Base-by-base conservation (phyloP, 2,888 invertebrate genomes). In the Unio pictorum region DNA sequence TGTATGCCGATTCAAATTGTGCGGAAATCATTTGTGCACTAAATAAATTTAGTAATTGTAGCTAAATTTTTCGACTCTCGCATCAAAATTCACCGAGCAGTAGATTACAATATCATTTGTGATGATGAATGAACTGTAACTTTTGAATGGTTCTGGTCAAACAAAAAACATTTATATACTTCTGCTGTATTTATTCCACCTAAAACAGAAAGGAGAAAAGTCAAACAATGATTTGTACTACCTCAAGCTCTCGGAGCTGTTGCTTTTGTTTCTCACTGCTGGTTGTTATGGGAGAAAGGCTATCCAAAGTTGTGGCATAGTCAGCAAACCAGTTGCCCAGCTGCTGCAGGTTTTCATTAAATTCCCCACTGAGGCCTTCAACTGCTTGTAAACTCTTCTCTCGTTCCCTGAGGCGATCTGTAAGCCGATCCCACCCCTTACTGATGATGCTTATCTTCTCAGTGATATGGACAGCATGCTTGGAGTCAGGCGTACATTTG, bases 341-440 rank as follows among this genome's bases (percentile, higher is more conserved):
- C 1, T 96, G 93, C 70, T 95, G 93, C 6, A 97, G 92, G 3
- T 95, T 95, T 0, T 96, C 95, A 90, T 97, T 96, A 89, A 98
- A 97, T 90, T 97, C 96, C 71, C 96, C 93, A 66, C 96, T 95
- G 15, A 97, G 95, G 84, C 96, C 97, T 4, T 95, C 96, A 0
- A 97, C 96, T 2, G 96, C 95, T 85, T 96, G 96, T 68, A 98
- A 91, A 81, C 95, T 94, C 66, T 92, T 92, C 69, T 83, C 82
- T 55, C 87, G 76, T 54, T 87, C 86, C 55, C 78, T 71, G 4
- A 87, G 79, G 26, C 84, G 81, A 58, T 78, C 78, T 60, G 94
- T 91, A 68, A 97, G 92, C 80, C 95, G 95, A 71, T 95, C 94
- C 97, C 98, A 98, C 68, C 90, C 89, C 68, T 93, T 89, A 82